Conservation (phyloP, 2,888 invertebrate species). For the Koerneria pararmatus region DNA sequence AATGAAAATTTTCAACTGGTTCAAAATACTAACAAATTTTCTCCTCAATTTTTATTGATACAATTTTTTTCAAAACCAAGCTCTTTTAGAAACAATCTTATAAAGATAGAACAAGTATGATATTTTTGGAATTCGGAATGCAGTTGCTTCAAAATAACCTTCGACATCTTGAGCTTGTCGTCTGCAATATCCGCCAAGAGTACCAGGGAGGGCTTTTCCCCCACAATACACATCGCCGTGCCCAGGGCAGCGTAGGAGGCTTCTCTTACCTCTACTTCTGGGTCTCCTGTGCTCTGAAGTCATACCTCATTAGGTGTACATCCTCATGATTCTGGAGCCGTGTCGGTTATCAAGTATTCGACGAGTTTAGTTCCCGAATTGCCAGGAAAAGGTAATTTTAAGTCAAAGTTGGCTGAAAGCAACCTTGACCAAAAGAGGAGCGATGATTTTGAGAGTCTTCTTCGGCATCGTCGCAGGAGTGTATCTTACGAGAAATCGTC, state of each 20-base stretch:
- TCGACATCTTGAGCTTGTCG: slow-evolving; percentile 45
- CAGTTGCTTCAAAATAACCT: slow-evolving; percentile 20
- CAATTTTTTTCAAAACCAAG: no score
- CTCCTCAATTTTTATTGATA: no score
- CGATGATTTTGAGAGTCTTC: slow-evolving; percentile 62
- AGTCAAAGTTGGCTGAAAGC: no score
- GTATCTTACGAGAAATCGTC: slow-evolving; percentile 32
- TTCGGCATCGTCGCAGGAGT: slow-evolving; percentile 61
- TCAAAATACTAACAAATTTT: no score
- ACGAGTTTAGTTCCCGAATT: no score
- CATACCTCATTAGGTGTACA: neutral
- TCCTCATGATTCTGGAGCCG: no score
- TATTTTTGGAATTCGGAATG: no score
- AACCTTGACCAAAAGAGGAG: slow-evolving; percentile 51
- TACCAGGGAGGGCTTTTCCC: slow-evolving; percentile 76
- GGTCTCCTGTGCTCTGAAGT: slow-evolving; percentile 60
- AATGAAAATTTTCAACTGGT: slow-evolving; percentile 19
- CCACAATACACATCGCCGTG: slow-evolving; percentile 85
- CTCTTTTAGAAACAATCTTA: no score
- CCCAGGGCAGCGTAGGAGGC: slow-evolving; percentile 88
- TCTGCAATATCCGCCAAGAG: slow-evolving; percentile 36
- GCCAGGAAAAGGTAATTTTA: slow-evolving; percentile 2
- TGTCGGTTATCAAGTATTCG: neutral
- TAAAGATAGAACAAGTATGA: no score
- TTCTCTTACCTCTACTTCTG: slow-evolving; percentile 85